A percentile compares a stretch with the other conserved stretches of the same genome.
These are phyloP conservation scores for Eubucco bourcierii DNA, from an alignment of 2,113 vertebrate genomes.

Conservation along the genomic window DNA sequence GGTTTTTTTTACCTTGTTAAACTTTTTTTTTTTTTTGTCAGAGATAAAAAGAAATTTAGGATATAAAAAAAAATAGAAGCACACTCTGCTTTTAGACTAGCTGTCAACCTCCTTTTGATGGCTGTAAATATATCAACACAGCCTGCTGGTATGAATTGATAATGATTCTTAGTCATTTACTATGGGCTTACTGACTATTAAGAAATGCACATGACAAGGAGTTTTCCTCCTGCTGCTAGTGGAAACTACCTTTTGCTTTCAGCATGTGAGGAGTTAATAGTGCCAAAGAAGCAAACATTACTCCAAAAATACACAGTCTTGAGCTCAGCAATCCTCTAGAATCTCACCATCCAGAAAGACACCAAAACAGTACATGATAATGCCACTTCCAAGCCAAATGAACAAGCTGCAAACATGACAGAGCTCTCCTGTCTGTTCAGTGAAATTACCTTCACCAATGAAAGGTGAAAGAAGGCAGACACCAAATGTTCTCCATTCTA, in stretches of 20 bases:
- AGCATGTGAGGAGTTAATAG: background rate
- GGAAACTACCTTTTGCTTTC: background rate
- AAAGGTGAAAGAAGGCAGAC: background rate
- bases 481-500: background rate
- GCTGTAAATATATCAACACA: background rate
- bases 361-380: background rate
- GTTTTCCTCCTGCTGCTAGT: background rate
- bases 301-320: background rate
- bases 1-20: background rate
- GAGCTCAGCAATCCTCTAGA: background rate
- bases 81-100: background rate
- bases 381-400: background rate
- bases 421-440: background rate
- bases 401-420: background rate
- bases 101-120: background rate
- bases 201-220: background rate
- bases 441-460: background rate
- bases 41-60: background rate
- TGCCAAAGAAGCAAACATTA: background rate
- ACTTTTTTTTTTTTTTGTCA: background rate
- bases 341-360: background rate
- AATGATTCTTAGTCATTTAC: background rate
- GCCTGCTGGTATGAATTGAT: background rate
- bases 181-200: background rate
- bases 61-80: too few species aligned